These are phyloP conservation scores for Poecilia latipinna DNA, from an alignment of 2,113 vertebrate species.

Conservation along the genomic window DNA sequence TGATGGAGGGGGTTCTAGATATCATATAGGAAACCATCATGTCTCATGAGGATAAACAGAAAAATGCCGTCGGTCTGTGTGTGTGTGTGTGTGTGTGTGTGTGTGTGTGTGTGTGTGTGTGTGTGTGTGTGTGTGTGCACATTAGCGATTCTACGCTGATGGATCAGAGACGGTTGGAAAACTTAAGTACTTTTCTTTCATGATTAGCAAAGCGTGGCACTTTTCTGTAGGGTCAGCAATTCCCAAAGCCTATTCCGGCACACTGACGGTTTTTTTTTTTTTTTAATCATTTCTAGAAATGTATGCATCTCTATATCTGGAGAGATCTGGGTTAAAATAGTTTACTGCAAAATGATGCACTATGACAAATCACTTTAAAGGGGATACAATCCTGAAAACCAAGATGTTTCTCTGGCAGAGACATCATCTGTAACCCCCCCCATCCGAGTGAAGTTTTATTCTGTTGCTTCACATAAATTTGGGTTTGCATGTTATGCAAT, in stretches of 20 bases:
- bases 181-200: conserved; percentile 19
- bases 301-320: background rate
- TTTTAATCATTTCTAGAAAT: background rate
- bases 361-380: background rate
- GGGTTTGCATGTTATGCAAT: conserved; percentile 8
- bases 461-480: conserved; percentile 10
- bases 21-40: background rate
- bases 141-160: conserved; percentile 20
- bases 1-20: background rate
- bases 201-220: conserved; percentile 21
- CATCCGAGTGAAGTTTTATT: conserved; percentile 13
- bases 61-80: conserved; percentile 5
- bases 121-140: conserved; percentile 9
- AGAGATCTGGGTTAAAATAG: background rate
- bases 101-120: conserved; percentile 13
- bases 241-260: background rate
- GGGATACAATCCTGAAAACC: conserved; percentile 8
- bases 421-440: conserved; percentile 12
- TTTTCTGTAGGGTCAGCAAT: conserved; percentile 21
- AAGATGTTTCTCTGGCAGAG: conserved; percentile 14
- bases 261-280: background rate
- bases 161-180: conserved; percentile 18
- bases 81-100: conserved; percentile 13
- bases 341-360: background rate
- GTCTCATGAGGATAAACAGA: background rate